These are phyloP conservation scores for Rhagium mordax DNA, from an alignment of 2,888 invertebrate genomes.

Conservation along the genomic window DNA sequence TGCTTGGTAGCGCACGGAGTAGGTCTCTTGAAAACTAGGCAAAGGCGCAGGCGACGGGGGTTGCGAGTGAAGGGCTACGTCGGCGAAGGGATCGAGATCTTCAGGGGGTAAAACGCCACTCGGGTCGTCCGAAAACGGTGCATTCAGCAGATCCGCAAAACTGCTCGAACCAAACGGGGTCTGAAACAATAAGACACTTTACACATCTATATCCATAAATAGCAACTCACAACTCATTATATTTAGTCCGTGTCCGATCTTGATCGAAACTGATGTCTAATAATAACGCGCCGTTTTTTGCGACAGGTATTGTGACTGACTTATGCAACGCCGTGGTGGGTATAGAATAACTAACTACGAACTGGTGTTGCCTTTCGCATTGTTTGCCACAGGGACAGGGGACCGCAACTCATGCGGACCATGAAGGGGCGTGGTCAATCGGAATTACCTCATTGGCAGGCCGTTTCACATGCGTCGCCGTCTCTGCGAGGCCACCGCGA, in stretches of 20 bases:
- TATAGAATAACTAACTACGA: constrained; percentile 55
- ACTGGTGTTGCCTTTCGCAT: constrained; percentile 56
- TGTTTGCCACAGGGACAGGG: constrained; percentile 56
- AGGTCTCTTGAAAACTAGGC: constrained; percentile 92
- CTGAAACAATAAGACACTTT: constrained; percentile 68
- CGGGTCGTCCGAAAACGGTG: constrained; percentile 82
- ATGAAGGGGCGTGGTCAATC: constrained; percentile 58
- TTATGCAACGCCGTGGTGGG: constrained; percentile 40
- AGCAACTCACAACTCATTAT: constrained; percentile 37
- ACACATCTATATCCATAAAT: constrained; percentile 39
- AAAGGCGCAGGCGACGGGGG: constrained; percentile 72
- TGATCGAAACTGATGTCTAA: constrained; percentile 38
- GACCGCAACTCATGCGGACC: constrained; percentile 53
- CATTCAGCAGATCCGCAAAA: constrained; percentile 84
- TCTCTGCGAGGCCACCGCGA: constrained; percentile 59
- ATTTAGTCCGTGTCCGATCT: constrained; percentile 35
- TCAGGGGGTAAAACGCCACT: constrained; percentile 77
- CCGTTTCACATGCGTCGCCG: constrained; percentile 60
- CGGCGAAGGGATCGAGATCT: constrained; percentile 83
- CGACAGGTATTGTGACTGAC: constrained; percentile 33
- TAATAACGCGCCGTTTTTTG: constrained; percentile 38
- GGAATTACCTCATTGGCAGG: constrained; percentile 58
- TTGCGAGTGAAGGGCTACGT: constrained; percentile 72
- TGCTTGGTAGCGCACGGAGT: constrained; percentile 79
- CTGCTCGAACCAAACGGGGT: constrained; percentile 84